Conservation (phyloP, 1,140 invertebrate species). For the Galleria mellonella region DNA sequence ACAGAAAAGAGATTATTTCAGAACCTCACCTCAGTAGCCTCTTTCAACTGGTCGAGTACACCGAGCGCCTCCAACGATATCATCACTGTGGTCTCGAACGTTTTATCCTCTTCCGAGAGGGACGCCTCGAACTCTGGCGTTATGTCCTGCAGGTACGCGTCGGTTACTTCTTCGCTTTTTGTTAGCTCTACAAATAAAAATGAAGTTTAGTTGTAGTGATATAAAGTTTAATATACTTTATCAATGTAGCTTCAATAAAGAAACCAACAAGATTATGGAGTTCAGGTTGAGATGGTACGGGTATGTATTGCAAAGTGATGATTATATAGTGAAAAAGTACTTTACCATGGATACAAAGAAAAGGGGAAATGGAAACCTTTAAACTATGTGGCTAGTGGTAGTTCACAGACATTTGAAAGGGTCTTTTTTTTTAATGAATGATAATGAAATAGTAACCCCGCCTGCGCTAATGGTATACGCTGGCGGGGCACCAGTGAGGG, state of each 20-base stretch:
- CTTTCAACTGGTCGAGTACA: slow-evolving; percentile 88
- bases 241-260: not conserved
- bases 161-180: slow-evolving; percentile 55
- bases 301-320: too few species aligned
- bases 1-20: not conserved
- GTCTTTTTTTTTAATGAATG: too few species aligned
- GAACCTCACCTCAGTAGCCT: slow-evolving; percentile 83
- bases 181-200: slow-evolving; percentile 37
- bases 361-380: too few species aligned
- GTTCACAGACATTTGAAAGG: too few species aligned
- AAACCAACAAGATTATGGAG: too few species aligned
- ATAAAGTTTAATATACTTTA: not conserved
- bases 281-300: too few species aligned
- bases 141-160: slow-evolving; percentile 60
- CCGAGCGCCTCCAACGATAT: slow-evolving; percentile 91
- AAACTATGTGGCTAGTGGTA: too few species aligned
- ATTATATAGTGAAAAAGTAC: too few species aligned
- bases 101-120: slow-evolving; percentile 55
- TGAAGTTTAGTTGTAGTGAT: not conserved
- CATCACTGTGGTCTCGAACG: slow-evolving; percentile 75
- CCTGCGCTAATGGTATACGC: too few species aligned
- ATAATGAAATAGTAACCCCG: too few species aligned
- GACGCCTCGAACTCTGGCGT: slow-evolving; percentile 64
- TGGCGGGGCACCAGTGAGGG: too few species aligned
- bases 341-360: too few species aligned